These are phyloP conservation scores for Brachionus asplanchnoidis DNA, from an alignment of 1,140 invertebrate genomes.

Conservation along the genomic window DNA sequence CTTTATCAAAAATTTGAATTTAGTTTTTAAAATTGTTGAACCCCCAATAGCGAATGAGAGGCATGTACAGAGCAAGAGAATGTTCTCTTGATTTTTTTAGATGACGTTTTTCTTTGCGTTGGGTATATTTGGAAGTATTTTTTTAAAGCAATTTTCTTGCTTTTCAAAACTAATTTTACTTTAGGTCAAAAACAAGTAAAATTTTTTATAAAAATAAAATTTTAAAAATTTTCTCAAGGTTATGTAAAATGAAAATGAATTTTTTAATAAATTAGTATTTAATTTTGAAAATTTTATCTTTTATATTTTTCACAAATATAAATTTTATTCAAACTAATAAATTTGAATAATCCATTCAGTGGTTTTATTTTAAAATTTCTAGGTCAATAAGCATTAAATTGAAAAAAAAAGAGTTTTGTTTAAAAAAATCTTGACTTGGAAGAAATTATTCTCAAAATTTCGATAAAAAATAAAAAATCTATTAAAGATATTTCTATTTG, in stretches of 20 bases:
- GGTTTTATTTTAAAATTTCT: too few relatives aligned
- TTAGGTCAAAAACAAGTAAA: neutral
- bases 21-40: neutral
- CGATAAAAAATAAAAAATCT: too few relatives aligned
- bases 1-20: neutral
- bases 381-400: too few relatives aligned
- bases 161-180: conserved; percentile 2
- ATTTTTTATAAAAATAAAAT: neutral
- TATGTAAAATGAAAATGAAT: neutral
- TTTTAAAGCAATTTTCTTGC: neutral
- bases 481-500: too few relatives aligned
- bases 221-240: neutral
- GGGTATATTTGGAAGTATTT: neutral
- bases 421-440: too few relatives aligned
- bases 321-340: too few relatives aligned
- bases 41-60: neutral
- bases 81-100: neutral
- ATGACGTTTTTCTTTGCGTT: neutral
- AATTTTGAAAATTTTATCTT: neutral
- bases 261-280: neutral
- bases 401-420: too few relatives aligned
- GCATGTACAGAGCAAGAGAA: neutral
- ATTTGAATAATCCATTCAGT: too few relatives aligned
- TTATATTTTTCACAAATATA: too few relatives aligned
- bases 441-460: too few relatives aligned